Evolutionary conservation across 2,113 vertebrate species (phyloP).

Genomic region (Labeo rohita): DNA sequence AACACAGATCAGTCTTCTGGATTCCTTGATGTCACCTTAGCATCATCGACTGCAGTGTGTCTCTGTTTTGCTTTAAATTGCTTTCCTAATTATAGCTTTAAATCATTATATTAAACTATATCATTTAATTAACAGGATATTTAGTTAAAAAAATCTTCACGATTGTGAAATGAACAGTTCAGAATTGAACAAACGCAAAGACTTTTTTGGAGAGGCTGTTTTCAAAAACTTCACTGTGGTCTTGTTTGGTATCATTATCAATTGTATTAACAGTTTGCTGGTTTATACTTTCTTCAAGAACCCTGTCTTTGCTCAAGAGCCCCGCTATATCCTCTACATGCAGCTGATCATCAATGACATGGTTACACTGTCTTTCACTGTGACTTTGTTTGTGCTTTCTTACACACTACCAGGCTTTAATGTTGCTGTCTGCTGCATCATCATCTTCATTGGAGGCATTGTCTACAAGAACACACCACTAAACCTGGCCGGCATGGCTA

Average conservation of each 20-base stretch:
- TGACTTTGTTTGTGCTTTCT: constrained; percentile 13
- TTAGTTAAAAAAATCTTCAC: too few species aligned
- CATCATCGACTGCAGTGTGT: neutral
- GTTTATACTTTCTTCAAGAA: constrained; percentile 6
- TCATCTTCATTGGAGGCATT: neutral
- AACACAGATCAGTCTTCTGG: neutral
- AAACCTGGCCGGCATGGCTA: constrained; percentile 39
- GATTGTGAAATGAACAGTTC: neutral
- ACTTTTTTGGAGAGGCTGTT: neutral
- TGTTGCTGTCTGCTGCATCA: constrained; percentile 19
- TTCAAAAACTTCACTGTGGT: neutral
- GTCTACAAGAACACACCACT: constrained; percentile 23
- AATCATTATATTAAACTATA: too few species aligned
- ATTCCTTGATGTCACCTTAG: neutral
- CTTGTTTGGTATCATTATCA: too few species aligned
- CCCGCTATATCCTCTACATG: constrained; percentile 38
- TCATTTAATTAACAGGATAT: too few species aligned
- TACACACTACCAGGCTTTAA: neutral
- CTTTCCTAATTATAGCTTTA: neutral
- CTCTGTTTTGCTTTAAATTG: neutral
- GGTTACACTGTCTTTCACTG: neutral
- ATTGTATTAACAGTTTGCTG: too few species aligned
- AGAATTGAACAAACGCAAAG: neutral
- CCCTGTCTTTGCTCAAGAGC: neutral
- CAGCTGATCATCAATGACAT: neutral